Base-by-base conservation (phyloP, 1,140 invertebrate genomes). In the Acromyrmex charruanus region DNA sequence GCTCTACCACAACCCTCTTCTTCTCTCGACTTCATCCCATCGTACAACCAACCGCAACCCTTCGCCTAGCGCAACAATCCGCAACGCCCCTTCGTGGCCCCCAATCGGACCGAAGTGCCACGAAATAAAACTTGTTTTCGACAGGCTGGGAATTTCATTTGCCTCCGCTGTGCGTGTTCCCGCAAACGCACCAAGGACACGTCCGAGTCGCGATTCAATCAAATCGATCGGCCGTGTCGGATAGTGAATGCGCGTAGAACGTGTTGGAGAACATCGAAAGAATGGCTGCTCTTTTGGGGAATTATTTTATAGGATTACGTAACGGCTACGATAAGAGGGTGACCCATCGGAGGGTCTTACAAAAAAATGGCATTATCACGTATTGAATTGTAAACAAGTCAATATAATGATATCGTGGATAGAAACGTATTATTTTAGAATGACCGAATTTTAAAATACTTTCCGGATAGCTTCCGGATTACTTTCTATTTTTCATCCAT, bases 41-140 rank as follows among this genome's bases (percentile, higher is more conserved):
- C 49, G 28, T 61, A n/a, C 2, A 14, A 51, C 35, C 58, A 39
- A 18, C n/a, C 31, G 49, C 63, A 51, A 71, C n/a, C 69, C 58
- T 65, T 55, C 81, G 35, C 58, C 68, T 31, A 25, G 81, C 81
- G 87, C 69, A 89, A 89, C 77, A 81, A 89, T 66, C 88, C 77
- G 53, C 86, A 77, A 68, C 85, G 51, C 53, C 49, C 55, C 58
- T 75, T n/a, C 69, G 68, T 39, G 63, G 35, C 39, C 71, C 71
- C 81, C 89, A 58, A 89, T 90, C 77, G 85, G 75, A 77, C 75
- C 65, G 63, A 86, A 91, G 90, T 92, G 79, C 68, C 84, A 77
- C 88, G 75, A 85, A 90, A 85, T 90, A 90, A 92, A 92, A 92
- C 88, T 92, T 91, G 84, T 88, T 90, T 89, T 81, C 88, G 80